Evolutionary conservation across 2,113 vertebrate species (phyloP).

Genomic region (Laticauda colubrina): DNA sequence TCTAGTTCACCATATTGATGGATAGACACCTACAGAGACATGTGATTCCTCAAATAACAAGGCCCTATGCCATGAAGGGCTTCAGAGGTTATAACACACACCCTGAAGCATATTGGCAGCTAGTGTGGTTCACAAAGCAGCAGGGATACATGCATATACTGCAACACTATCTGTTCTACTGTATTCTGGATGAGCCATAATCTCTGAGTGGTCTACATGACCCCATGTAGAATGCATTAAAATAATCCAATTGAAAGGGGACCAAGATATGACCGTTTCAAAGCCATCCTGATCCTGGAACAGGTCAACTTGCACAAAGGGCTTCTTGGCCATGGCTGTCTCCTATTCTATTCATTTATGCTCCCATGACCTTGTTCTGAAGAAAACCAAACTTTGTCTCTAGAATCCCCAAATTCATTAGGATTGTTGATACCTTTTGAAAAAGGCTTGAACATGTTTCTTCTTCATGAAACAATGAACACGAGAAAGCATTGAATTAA

Average conservation of each 20-base stretch:
- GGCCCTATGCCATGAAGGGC: neutral
- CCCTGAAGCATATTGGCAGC: neutral
- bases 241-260: neutral
- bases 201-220: neutral
- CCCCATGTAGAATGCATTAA: neutral
- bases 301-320: neutral
- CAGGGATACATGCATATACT: neutral
- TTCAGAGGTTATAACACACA: neutral
- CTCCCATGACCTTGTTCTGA: neutral
- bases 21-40: neutral
- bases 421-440: neutral
- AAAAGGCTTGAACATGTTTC: neutral
- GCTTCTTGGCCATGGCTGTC: neutral
- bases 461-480: neutral
- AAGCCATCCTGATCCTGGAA: neutral
- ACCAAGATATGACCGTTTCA: neutral
- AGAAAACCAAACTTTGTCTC: neutral
- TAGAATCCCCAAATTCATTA: neutral
- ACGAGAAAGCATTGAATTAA: neutral
- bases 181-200: neutral
- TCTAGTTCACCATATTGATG: neutral
- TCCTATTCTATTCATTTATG: neutral
- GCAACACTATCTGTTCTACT: neutral
- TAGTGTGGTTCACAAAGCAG: neutral
- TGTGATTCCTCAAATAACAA: neutral